Percentiles rank a stretch among this genome's conserved stretches.
Evolutionary conservation across 1,140 invertebrate genomes (phyloP).

Genomic region (Bombus consobrinus): DNA sequence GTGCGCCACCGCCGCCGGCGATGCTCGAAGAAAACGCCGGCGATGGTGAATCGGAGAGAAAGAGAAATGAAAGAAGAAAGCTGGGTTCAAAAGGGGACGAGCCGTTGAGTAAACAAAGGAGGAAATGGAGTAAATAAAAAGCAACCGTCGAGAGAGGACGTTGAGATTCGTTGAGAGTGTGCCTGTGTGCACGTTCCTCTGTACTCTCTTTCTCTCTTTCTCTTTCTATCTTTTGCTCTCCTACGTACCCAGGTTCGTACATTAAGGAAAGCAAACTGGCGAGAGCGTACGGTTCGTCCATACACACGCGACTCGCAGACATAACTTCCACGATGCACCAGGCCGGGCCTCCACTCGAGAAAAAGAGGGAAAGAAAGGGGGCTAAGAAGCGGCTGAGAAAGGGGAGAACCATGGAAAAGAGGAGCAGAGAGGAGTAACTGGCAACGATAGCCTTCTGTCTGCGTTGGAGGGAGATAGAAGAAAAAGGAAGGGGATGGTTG

Average conservation of each 20-base stretch:
- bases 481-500: neutral
- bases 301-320: neutral
- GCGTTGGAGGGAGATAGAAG: no score
- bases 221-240: neutral
- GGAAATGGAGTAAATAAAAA: slow-evolving; percentile 79
- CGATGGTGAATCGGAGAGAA: slow-evolving; percentile 4
- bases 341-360: neutral
- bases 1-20: neutral
- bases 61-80: neutral
- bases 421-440: neutral
- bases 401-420: neutral
- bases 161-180: slow-evolving; percentile 36
- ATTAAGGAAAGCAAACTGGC: slow-evolving; percentile 38
- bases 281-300: neutral
- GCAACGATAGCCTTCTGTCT: neutral
- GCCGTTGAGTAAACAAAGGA: slow-evolving; percentile 74
- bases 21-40: slow-evolving; percentile 16
- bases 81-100: slow-evolving; percentile 23
- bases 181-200: neutral
- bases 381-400: slow-evolving; percentile 15
- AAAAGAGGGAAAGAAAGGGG: neutral
- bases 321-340: neutral
- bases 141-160: slow-evolving; percentile 60
- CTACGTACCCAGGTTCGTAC: slow-evolving; percentile 15
- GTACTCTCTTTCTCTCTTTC: neutral